Evolutionary conservation across 2,113 vertebrate species (phyloP), one percentile per base, ranked within the genome.

Genomic region (Callorhinus ursinus): DNA sequence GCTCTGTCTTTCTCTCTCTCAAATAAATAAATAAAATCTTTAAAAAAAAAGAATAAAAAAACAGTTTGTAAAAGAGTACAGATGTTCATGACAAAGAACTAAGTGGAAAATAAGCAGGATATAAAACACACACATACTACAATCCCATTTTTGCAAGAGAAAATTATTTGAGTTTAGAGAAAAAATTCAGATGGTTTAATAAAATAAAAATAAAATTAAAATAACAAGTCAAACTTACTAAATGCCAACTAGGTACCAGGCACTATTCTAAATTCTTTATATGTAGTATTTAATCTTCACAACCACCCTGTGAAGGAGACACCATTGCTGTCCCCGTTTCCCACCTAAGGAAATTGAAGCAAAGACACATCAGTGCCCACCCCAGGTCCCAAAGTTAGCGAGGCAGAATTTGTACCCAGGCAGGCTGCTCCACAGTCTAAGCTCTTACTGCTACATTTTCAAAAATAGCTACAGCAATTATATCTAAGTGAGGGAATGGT

Each of bases 61-160:
- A 51, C 83, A 67, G 11, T 74, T 21, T 51, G 9, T 83, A 93
- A 21, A 87, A 74, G 3, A 94, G 16, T 39, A 74, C 16, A 87
- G 53, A 79, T 13, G 42, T 33, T 72, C 19, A n/a, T 0, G 16
- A 61, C 4, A 93, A 71, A 84, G 49, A 28, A 72, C 24, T 80
- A 80, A 72, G 24, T 83, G 33, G 55, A 87, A 94, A 94, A 71
- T 26, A 77, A 84, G 14, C n/a, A 87, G 57, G 33, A 72, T 61
- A 69, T 11, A 84, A 92, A 67, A 74, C 18, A 71, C 5, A 4
- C 16, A 76, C 2, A 57, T 18, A 33, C 6, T 51, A 67, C 2
- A 72, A 93, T 36, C 82, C 71, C 19, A 65, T 39, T 77, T 89
- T 79, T 67, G 51, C 82, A 93, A 76, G 79, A 93, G 24, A 92